Evolutionary conservation across 2,888 invertebrate species (phyloP).

Genomic region (Tetragonisca angustula): DNA sequence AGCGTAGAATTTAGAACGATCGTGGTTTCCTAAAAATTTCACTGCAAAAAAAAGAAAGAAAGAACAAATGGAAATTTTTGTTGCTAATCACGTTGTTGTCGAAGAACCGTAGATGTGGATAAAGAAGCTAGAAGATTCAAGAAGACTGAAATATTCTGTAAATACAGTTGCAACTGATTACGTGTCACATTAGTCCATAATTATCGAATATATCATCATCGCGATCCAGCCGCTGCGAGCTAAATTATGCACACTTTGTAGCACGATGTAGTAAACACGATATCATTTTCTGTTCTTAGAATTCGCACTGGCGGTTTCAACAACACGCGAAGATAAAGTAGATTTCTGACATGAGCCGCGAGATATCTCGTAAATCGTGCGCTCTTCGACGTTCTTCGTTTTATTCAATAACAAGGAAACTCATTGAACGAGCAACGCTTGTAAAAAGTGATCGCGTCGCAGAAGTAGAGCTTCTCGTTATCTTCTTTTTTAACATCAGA

Average conservation of each 20-base stretch:
- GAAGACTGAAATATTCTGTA: background rate
- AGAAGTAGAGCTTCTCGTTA: background rate
- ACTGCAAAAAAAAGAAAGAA: background rate
- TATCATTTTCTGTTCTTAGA: conserved; percentile 33
- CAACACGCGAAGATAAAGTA: conserved; percentile 39
- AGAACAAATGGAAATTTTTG: background rate
- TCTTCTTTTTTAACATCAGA: no score
- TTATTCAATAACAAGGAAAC: background rate
- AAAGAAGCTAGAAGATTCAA: background rate
- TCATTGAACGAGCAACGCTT: background rate
- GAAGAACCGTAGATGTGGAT: no score
- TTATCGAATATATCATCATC: background rate
- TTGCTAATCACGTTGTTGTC: background rate
- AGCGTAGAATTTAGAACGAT: background rate
- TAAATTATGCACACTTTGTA: conserved; percentile 25
- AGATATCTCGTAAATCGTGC: conserved; percentile 29
- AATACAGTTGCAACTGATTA: background rate
- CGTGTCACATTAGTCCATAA: background rate
- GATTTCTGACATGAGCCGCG: conserved; percentile 28
- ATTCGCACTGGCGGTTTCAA: conserved; percentile 28
- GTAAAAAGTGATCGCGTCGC: background rate
- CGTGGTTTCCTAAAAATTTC: background rate
- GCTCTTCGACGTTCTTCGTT: background rate
- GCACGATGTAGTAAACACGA: conserved; percentile 38
- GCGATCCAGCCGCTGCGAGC: background rate